A percentile compares a stretch with the other conserved stretches of the same genome.
phyloP scores from a whole-genome alignment of 2,888 invertebrate species.

The Pammene fasciana region DNA sequence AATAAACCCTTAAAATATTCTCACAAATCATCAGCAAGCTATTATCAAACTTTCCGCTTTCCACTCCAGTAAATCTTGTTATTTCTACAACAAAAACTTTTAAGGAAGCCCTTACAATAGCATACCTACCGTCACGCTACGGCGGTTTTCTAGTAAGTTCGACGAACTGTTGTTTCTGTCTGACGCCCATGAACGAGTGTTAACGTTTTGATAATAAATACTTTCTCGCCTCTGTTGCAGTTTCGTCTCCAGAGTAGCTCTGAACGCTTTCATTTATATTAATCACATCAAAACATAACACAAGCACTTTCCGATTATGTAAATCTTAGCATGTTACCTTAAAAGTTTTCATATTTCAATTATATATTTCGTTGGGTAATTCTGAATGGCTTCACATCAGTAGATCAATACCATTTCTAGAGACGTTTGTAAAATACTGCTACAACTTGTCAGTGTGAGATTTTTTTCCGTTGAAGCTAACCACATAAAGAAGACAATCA shows the following conservation, averaged over 20 bases:
- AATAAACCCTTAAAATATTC: constrained; percentile 11
- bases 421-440: background rate
- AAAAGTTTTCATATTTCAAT: background rate
- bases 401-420: background rate
- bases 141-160: constrained; percentile 56
- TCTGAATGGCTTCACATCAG: background rate
- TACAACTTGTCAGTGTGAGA: background rate
- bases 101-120: constrained; percentile 47
- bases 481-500: background rate
- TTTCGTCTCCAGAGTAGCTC: background rate
- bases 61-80: constrained; percentile 37
- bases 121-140: constrained; percentile 51
- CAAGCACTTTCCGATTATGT: background rate
- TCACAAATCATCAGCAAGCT: constrained; percentile 8
- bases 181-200: constrained; percentile 2
- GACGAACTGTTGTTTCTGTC: constrained; percentile 50
- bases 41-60: constrained; percentile 24
- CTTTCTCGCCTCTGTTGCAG: constrained; percentile 8
- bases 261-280: background rate
- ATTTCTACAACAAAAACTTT: constrained; percentile 47
- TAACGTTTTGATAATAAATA: constrained; percentile 28
- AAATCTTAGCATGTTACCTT: background rate
- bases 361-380: background rate
- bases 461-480: background rate
- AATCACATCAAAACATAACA: background rate